A percentile compares a stretch with the other conserved stretches of the same genome.
These are phyloP conservation scores for Bujurquina vittata DNA, from an alignment of 2,113 vertebrate genomes.

Conservation along the genomic window DNA sequence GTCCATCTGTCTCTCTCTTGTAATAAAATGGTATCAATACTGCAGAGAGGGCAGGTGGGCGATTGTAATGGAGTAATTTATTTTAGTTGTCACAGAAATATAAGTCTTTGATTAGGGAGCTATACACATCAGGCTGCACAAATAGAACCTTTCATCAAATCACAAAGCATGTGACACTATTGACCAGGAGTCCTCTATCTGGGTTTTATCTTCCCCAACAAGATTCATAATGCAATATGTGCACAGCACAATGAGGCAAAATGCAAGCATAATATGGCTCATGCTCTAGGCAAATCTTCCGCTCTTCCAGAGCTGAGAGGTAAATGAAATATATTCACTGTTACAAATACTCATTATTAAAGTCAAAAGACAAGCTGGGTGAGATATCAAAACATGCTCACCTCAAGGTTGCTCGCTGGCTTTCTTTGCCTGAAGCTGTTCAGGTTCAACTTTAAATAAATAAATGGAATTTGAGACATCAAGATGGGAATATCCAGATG, in stretches of 20 bases:
- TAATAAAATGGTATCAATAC: constrained; percentile 73
- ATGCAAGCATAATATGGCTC: constrained; percentile 8
- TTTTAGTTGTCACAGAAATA: constrained; percentile 81
- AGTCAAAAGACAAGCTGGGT: neutral
- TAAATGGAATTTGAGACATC: neutral
- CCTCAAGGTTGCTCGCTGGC: neutral
- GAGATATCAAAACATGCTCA: neutral
- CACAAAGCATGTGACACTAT: constrained; percentile 77
- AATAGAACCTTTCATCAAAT: constrained; percentile 81
- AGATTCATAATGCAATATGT: constrained; percentile 40
- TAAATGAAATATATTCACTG: neutral
- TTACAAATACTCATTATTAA: neutral
- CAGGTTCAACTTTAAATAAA: neutral
- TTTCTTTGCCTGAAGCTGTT: neutral
- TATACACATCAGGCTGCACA: constrained; percentile 69
- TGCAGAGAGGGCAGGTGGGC: constrained; percentile 73
- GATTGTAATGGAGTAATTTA: constrained; percentile 79
- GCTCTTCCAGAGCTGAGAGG: neutral
- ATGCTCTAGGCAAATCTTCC: constrained; percentile 7
- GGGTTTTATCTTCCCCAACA: constrained; percentile 46
- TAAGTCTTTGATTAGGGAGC: constrained; percentile 77
- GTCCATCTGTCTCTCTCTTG: constrained; percentile 65
- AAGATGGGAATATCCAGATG: neutral
- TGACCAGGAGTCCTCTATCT: constrained; percentile 58
- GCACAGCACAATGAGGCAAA: constrained; percentile 32